Base-by-base conservation (phyloP, 2,113 vertebrate species). In the Catharus bicknelli region DNA sequence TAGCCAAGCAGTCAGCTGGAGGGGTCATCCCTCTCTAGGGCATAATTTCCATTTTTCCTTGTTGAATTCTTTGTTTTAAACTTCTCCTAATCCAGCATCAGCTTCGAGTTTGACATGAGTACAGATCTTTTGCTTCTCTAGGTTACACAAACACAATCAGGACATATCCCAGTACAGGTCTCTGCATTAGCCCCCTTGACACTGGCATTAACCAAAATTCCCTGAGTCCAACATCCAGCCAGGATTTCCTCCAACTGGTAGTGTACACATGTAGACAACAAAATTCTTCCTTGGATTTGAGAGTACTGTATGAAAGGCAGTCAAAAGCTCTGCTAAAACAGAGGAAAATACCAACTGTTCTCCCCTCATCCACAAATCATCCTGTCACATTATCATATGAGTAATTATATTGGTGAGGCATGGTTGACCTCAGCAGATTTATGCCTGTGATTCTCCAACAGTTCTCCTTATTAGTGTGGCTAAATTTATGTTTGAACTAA, bases 11-110 rank as follows among this genome's bases (percentile, higher is more conserved):
- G 43, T 59, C 27, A 13, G 19, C 15, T 42, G 32, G 22, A 40
- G 8, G 8, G 0, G 1, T 63, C 50, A 27, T 42, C 3, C 4
- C 19, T 47, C 50, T 50, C 32, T 47, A 30, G 5, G 10, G 4
- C 1, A 87, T 18, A 26, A 27, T 15, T 48, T 73, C 30, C 3
- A 32, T 51, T 38, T 55, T 13, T 38, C 3, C 17, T 32, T 43
- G 13, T 7, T 47, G 50, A 83, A 62, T 70, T 58, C 58, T 32
- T 66, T 36, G 25, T 17, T 64, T 64, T 43, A 68, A 5, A 26
- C 45, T 67, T 57, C 7, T 11, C 2, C 9, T 27, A 22, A 14
- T 69, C 34, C 1, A 0, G 1, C 11, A 5, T 69, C 42, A 69
- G 2, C 10, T 43, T n/a, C 15, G 64, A 51, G 3, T 5, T 51